Evolutionary conservation across 2,888 invertebrate genomes (phyloP), one percentile per base, ranked within the genome.

Genomic region (Drosophila histrio): DNA sequence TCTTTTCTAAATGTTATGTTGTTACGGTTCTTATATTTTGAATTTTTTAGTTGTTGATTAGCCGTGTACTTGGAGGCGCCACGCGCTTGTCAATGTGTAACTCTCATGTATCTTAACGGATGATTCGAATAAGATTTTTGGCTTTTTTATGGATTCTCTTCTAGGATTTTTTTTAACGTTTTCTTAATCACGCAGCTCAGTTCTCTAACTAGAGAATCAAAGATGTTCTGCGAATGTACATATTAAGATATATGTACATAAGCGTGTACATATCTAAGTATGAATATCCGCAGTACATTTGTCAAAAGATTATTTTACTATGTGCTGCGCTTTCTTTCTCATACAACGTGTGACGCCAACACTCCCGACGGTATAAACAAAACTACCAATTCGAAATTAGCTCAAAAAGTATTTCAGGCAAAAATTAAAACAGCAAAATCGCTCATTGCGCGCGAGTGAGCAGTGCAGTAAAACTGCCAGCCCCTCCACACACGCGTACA

Each of bases 321-420:
- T 79, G 67, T 85, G 68, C 78, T 79, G 71, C 76, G 73, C 79
- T 75, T 67, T 80, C 84, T 70, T 78, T 81, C 72, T 80, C 86
- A 76, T 79, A 73, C 77, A 71, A 84, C 84, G 83, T 83, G 72
- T 73, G 72, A 73, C 85, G 88, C 89, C 79, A 85, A 83, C 83
- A 72, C 88, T 78, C 79, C 69, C 88, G 87, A 88, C 90, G 90
- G 88, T 80, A 89, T 90, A 90, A 90, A 90, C 90, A 90, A 90
- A 90, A 90, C 90, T 90, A 90, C 89, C 90, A 90, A 89, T 82
- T 83, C 83, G 76, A 90, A 89, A 90, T 89, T 90, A 90, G 89
- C 90, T 90, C 90, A 89, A 90, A 90, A 85, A 72, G 88, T 86
- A 82, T 87, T 77, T 79, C 87, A 89, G 86, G 89, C 90, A 83